These are phyloP conservation scores for Anaspis maculata DNA, from an alignment of 2,888 invertebrate genomes.

Conservation along the genomic window DNA sequence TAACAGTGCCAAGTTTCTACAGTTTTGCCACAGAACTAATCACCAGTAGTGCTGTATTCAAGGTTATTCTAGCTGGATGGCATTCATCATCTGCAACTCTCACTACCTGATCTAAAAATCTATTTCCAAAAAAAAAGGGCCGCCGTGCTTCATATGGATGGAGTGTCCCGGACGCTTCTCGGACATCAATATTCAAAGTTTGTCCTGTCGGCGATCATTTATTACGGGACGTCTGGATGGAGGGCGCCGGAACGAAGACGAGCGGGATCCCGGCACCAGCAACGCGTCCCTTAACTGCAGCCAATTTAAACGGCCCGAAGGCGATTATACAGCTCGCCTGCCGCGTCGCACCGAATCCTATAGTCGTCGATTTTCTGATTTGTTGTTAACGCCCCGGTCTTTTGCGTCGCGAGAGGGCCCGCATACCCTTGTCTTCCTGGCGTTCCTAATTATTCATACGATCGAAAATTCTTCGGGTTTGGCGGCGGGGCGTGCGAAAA, in stretches of 20 bases:
- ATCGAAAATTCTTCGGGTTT: too few relatives aligned
- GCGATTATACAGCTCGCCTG: constrained; percentile 26
- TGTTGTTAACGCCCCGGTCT: constrained; percentile 18
- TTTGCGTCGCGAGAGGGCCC: background rate
- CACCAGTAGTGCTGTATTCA: too few relatives aligned
- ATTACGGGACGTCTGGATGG: constrained; percentile 37
- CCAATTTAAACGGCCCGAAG: constrained; percentile 27
- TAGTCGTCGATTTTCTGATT: constrained; percentile 28
- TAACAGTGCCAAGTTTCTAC: too few relatives aligned
- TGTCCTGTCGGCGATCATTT: constrained; percentile 38
- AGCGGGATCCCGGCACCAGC: too few relatives aligned
- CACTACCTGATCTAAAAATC: constrained; percentile 38
- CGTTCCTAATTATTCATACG: too few relatives aligned
- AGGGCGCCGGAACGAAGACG: too few relatives aligned
- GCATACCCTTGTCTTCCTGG: too few relatives aligned
- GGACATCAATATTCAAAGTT: constrained; percentile 42
- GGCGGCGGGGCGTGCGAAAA: too few relatives aligned
- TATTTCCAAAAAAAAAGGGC: constrained; percentile 32
- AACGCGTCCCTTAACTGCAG: constrained; percentile 27
- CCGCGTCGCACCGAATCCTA: constrained; percentile 24
- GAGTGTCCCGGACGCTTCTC: constrained; percentile 31
- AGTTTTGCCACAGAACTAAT: too few relatives aligned
- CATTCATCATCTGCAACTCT: constrained; percentile 11
- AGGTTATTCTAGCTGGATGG: too few relatives aligned
- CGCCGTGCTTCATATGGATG: constrained; percentile 29